Conservation (phyloP, 2,113 vertebrate species). For the Cololabis saira region DNA sequence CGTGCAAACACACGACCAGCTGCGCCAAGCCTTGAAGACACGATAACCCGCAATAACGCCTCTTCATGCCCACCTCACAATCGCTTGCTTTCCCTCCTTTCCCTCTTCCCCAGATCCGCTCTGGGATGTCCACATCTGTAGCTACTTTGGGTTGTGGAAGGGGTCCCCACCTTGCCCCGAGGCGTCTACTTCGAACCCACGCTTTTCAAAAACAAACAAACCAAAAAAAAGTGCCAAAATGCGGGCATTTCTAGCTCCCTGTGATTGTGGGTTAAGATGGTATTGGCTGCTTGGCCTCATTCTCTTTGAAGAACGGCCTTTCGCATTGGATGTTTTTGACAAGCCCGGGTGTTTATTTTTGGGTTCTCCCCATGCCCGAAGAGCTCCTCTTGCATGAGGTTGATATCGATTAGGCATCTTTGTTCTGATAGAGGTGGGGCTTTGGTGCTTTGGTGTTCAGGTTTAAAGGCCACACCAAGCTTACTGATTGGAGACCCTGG, state of each 20-base stretch:
- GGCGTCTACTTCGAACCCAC: slow-evolving; percentile 81
- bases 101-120: slow-evolving; percentile 67
- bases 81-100: slow-evolving; percentile 67
- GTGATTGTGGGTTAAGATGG: slow-evolving; percentile 68
- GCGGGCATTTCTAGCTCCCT: slow-evolving; percentile 66
- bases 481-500: slow-evolving; percentile 77
- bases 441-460: slow-evolving; percentile 74
- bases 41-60: slow-evolving; percentile 78
- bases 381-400: slow-evolving; percentile 74
- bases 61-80: slow-evolving; percentile 75
- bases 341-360: slow-evolving; percentile 82
- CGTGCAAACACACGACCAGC: slow-evolving; percentile 76
- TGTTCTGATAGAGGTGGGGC: slow-evolving; percentile 78
- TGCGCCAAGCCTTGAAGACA: slow-evolving; percentile 83
- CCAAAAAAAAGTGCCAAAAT: slow-evolving; percentile 76
- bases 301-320: slow-evolving; percentile 79
- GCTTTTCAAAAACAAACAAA: slow-evolving; percentile 64
- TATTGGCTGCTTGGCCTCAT: slow-evolving; percentile 76
- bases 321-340: slow-evolving; percentile 76
- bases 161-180: slow-evolving; percentile 79
- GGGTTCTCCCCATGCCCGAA: slow-evolving; percentile 77
- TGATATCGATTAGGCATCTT: slow-evolving; percentile 81
- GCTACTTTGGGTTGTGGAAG: slow-evolving; percentile 74
- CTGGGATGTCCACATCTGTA: slow-evolving; percentile 79
- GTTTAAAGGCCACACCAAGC: slow-evolving; percentile 70